Base-by-base conservation (phyloP, 2,888 invertebrate species). In the Chironomus tentans region DNA sequence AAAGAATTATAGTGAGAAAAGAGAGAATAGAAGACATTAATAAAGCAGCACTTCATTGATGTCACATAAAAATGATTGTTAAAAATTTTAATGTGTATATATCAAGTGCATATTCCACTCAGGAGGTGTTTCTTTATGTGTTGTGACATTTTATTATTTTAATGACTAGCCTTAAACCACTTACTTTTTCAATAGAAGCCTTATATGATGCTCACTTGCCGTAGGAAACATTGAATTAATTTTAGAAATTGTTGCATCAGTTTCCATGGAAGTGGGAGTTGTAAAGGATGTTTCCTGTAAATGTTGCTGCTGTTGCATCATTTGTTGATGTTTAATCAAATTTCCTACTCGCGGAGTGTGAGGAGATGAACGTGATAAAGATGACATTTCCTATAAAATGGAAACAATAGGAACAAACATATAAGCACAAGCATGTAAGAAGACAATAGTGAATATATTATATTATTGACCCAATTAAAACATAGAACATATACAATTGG, bases 151-250 rank as follows among this genome's bases (percentile, higher is more conserved):
- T 62, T 62, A 21, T 21, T 28, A 38, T 38, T 10, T 38, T 10
- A 10, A 38, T 38, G 7, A 21, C 10, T 38, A 15, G 46, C 28
- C 65, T 15, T 22, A 65, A 65, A 65, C 13, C 24, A 87, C 92
- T 91, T 88, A 95, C 95, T 95, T 95, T 84, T 94, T 94, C 75
- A 95, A 84, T 78, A 95, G 86, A 79, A 94, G 87, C 80, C 92
- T 90, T 81, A 95, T 94, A 81, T 95, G 95, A 28, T 92, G 92
- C 81, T 95, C 95, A 77, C 92, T 90, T 74, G 94, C 95, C 6
- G 95, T 95, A 2, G 95, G 95, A 82, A 96, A 95, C 90, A 95
- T 92, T 68, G 92, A 90, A 80, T 91, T 90, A 79, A 94, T 92
- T 84, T 92, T 94, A 61, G 89, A 86, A 13, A 93, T 92, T 77